phyloP scores from a whole-genome alignment of 2,888 invertebrate species.

The Drosophila nr. fundita region DNA sequence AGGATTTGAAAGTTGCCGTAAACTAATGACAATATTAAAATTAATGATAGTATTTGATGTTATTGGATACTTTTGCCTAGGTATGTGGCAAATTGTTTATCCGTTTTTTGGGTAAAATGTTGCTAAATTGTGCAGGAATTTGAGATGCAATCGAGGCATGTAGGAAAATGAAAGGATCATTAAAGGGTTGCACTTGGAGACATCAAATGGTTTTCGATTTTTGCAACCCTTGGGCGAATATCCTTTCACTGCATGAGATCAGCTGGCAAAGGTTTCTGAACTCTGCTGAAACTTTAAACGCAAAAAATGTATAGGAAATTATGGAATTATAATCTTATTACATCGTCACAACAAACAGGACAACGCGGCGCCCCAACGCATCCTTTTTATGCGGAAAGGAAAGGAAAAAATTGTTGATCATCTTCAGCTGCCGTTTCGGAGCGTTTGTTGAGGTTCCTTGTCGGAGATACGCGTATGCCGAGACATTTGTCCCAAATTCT shows the following conservation, averaged over 20 bases:
- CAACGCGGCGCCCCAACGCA: slow-evolving; percentile 53
- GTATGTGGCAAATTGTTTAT: slow-evolving; percentile 59
- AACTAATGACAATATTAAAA: slow-evolving; percentile 83
- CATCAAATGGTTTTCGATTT: slow-evolving; percentile 31
- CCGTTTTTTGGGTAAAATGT: slow-evolving; percentile 57
- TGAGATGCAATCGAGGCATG: slow-evolving; percentile 53
- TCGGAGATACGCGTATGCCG: slow-evolving; percentile 75
- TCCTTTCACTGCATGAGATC: slow-evolving; percentile 51
- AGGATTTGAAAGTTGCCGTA: slow-evolving; percentile 3
- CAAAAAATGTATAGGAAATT: slow-evolving; percentile 52
- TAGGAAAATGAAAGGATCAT: slow-evolving; percentile 39
- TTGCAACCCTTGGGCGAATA: slow-evolving; percentile 55
- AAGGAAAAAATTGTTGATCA: slow-evolving; percentile 45
- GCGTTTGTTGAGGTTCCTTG: slow-evolving; percentile 31
- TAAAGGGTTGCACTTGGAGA: slow-evolving; percentile 46
- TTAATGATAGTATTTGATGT: slow-evolving; percentile 75
- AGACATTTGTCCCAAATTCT: slow-evolving; percentile 76
- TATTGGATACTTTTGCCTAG: slow-evolving; percentile 56
- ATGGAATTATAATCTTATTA: slow-evolving; percentile 79
- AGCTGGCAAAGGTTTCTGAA: slow-evolving; percentile 63
- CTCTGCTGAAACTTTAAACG: slow-evolving; percentile 27
- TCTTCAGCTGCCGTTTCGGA: slow-evolving; percentile 73
- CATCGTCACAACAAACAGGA: slow-evolving; percentile 73
- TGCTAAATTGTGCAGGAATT: slow-evolving; percentile 40
- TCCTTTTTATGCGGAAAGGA: slow-evolving; percentile 41